Evolutionary conservation across 2,113 vertebrate genomes (phyloP), one percentile per base, ranked within the genome.

Genomic region (Daubentonia madagascariensis): DNA sequence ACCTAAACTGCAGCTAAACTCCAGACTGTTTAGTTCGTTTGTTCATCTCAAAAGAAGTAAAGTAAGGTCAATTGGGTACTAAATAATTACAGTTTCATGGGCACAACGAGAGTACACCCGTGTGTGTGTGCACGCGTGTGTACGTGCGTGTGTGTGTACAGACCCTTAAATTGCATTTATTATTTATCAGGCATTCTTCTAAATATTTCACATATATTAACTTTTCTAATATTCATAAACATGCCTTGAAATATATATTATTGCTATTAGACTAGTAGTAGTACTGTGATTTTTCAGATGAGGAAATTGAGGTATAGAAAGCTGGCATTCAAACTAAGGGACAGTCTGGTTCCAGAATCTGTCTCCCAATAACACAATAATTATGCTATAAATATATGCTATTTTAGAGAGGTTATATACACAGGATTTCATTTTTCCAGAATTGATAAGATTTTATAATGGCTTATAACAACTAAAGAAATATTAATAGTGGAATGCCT

Each of bases 21-120:
- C 89, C 95, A 97, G n/a, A 96, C 86, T 97, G 75, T 97, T 98
- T 95, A 90, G 95, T 98, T 98, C 90, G 93, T 97, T 98, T 97
- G 85, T 90, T 92, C 67, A 78, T 98, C n/a, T 72, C 45, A 85
- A 70, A 70, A 79, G 48, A 94, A 85, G 57, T 97, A 96, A 96
- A 96, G 70, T 89, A 81, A 93, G 45, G 98, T 97, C 97, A 98
- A 89, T 94, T 89, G 78, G n/a, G 43, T 98, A 97, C 96, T 98
- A 98, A 98, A 54, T 97, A 98, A 97, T 97, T 98, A 97, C 81
- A 97, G 8, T 78, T 87, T 70, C 35, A 73, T 45, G 75, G 28
- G 17, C n/a, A 61, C 7, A 70, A 6, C 1, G 5, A 73, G 2
- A 6, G 8, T 11, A 0, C 83, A 10, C 61, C 11, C 70, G 8